A percentile compares a stretch with the other conserved stretches of the same genome.
phyloP scores from a whole-genome alignment of 2,797 vertebrate genomes.

The Anguilla pacifica region DNA sequence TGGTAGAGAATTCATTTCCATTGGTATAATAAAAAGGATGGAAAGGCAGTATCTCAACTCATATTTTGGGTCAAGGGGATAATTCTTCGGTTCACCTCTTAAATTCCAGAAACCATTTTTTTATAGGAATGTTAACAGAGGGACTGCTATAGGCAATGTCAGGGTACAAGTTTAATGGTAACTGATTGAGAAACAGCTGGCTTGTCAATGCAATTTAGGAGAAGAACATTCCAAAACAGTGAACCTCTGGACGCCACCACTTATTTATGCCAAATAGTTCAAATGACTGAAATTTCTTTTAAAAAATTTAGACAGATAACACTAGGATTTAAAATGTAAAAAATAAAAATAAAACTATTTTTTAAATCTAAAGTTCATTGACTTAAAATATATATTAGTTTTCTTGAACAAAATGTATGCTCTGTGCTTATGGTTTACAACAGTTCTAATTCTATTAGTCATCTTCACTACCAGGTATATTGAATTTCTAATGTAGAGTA shows the following conservation, averaged over 20 bases:
- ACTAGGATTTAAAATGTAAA: not conserved
- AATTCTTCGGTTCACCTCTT: slow-evolving; percentile 29
- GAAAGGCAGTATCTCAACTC: slow-evolving; percentile 31
- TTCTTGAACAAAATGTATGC: not conserved
- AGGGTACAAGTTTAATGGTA: slow-evolving; percentile 47
- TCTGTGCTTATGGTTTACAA: slow-evolving; percentile 6
- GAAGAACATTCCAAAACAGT: slow-evolving; percentile 46
- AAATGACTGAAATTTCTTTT: not conserved
- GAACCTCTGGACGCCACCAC: slow-evolving; percentile 50
- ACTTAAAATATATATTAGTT: slow-evolving; percentile 17
- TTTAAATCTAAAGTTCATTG: slow-evolving; percentile 13
- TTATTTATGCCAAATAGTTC: slow-evolving; percentile 23
- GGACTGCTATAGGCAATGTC: slow-evolving; percentile 53
- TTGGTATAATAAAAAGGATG: slow-evolving; percentile 24
- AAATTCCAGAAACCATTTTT: slow-evolving; percentile 43
- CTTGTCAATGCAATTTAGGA: slow-evolving; percentile 51
- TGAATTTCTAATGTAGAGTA: not conserved
- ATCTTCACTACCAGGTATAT: not conserved
- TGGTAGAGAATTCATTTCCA: not conserved
- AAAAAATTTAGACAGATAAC: slow-evolving; percentile 49
- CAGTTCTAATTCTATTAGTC: slow-evolving; percentile 12
- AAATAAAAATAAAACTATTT: not conserved
- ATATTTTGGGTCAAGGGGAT: slow-evolving; percentile 35
- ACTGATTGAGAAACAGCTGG: slow-evolving; percentile 38
- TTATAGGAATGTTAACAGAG: slow-evolving; percentile 55